phyloP scores from a whole-genome alignment of 2,888 invertebrate species.

The Corbicula japonica region DNA sequence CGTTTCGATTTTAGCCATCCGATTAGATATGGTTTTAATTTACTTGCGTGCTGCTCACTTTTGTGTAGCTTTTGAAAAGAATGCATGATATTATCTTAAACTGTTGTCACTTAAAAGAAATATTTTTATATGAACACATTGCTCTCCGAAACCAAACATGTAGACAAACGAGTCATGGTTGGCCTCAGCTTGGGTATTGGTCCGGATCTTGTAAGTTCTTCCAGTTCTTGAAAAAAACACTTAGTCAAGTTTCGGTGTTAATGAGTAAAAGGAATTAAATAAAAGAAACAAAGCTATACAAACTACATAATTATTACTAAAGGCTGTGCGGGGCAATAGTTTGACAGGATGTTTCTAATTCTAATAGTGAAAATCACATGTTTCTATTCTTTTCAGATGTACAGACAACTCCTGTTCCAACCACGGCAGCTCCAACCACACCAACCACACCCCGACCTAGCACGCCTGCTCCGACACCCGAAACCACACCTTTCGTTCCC shows the following conservation, averaged over 20 bases:
- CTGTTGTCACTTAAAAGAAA: too few relatives aligned
- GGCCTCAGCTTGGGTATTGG: too few relatives aligned
- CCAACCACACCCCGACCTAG: neutral
- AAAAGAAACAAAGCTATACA: neutral
- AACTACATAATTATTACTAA: neutral
- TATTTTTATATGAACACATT: too few relatives aligned
- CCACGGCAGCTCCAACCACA: neutral
- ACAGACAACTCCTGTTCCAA: neutral
- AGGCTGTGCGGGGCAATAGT: too few relatives aligned
- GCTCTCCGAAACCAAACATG: too few relatives aligned
- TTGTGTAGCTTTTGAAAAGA: neutral
- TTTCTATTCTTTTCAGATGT: neutral
- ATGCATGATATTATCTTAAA: too few relatives aligned
- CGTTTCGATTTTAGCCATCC: neutral
- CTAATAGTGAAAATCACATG: neutral
- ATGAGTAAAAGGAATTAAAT: neutral
- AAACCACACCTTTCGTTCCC: neutral
- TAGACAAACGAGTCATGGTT: too few relatives aligned
- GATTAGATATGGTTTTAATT: neutral
- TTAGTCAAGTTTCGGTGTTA: neutral
- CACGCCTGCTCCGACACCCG: conserved; percentile 2
- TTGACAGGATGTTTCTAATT: neutral
- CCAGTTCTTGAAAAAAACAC: neutral
- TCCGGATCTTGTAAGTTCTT: too few relatives aligned
- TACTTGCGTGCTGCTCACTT: neutral